These are phyloP conservation scores for Gari tellinella DNA, from an alignment of 2,888 invertebrate genomes.

Conservation along the genomic window DNA sequence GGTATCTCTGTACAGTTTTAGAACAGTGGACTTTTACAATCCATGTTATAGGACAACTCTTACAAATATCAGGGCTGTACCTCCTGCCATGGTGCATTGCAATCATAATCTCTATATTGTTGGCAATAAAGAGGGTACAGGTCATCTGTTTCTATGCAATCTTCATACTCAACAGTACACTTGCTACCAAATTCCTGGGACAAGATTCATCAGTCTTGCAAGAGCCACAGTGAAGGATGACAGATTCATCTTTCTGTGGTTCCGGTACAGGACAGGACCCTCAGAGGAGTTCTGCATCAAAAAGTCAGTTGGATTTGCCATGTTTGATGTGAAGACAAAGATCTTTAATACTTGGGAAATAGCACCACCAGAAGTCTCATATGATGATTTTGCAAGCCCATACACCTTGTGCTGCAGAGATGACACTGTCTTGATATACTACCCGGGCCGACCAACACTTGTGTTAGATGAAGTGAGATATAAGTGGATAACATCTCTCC, in stretches of 20 bases:
- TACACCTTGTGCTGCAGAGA: conserved; percentile 79
- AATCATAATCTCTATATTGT: conserved; percentile 78
- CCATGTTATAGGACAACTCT: conserved; percentile 82
- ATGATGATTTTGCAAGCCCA: conserved; percentile 78
- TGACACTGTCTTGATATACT: conserved; percentile 79
- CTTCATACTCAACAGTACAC: conserved; percentile 78
- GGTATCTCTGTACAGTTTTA: conserved; percentile 77
- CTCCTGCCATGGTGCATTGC: conserved; percentile 80
- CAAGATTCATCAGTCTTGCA: conserved; percentile 80
- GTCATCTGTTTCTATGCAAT: conserved; percentile 81
- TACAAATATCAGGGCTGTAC: conserved; percentile 79
- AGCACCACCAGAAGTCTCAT: conserved; percentile 78
- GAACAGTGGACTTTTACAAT: conserved; percentile 77
- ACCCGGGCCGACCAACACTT: conserved; percentile 79
- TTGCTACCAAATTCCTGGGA: conserved; percentile 80
- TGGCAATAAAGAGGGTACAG: conserved; percentile 81
- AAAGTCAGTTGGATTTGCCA: conserved; percentile 80
- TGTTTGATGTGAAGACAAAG: conserved; percentile 80
- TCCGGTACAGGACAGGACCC: conserved; percentile 80
- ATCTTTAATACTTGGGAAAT: conserved; percentile 79
- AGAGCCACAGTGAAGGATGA: conserved; percentile 77
- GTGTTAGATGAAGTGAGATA: conserved; percentile 79
- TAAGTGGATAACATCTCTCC: conserved; percentile 79
- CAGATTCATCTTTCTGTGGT: conserved; percentile 80
- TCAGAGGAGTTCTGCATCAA: conserved; percentile 83